phyloP scores from a whole-genome alignment of 1,140 invertebrate species.

The Archivesica marissinica region DNA sequence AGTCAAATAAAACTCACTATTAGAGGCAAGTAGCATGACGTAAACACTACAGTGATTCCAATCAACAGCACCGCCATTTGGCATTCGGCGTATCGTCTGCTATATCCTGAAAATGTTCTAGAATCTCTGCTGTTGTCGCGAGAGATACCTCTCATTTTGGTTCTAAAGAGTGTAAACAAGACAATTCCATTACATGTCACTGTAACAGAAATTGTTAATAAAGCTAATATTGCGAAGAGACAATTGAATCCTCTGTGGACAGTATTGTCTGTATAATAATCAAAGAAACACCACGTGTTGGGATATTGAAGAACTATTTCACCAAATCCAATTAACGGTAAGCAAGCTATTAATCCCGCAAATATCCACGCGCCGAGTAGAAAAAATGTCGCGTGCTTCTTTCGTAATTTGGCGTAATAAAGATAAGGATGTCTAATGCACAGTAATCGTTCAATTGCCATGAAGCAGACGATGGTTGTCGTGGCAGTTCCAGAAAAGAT shows the following conservation, averaged over 20 bases:
- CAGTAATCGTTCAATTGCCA: constrained; percentile 83
- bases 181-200: constrained; percentile 80
- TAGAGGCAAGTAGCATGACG: constrained; percentile 83
- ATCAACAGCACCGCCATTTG: constrained; percentile 84
- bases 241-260: constrained; percentile 76
- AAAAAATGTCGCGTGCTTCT: constrained; percentile 75
- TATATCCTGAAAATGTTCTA: constrained; percentile 70
- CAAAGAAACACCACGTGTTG: constrained; percentile 84
- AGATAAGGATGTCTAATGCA: constrained; percentile 83
- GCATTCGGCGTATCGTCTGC: constrained; percentile 82
- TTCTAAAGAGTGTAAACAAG: constrained; percentile 77
- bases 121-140: constrained; percentile 65
- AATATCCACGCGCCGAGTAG: constrained; percentile 79
- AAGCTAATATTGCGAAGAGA: constrained; percentile 76
- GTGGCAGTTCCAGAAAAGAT: constrained; percentile 82
- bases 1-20: constrained; percentile 83
- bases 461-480: constrained; percentile 82
- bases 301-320: constrained; percentile 79
- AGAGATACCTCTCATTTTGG: constrained; percentile 68
- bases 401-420: constrained; percentile 81
- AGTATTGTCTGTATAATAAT: constrained; percentile 76
- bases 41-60: constrained; percentile 83
- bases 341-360: constrained; percentile 76
- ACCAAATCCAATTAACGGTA: constrained; percentile 83
- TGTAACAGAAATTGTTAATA: constrained; percentile 77